phyloP scores from a whole-genome alignment of 2,888 invertebrate genomes.

The Phortica magna region DNA sequence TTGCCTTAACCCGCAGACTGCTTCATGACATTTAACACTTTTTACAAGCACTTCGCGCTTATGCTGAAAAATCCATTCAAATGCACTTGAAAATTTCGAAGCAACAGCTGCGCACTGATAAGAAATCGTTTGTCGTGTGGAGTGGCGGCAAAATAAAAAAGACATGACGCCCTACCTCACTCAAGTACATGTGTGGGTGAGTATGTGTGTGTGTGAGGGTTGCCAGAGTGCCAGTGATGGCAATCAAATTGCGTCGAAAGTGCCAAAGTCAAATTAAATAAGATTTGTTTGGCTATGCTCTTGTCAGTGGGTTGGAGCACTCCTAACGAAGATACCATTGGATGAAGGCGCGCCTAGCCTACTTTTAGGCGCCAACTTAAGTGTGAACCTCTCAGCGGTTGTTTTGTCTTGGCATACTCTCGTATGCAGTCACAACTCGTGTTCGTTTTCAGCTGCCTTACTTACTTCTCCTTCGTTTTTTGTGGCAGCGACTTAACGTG shows the following conservation, averaged over 20 bases:
- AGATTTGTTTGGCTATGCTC: constrained; percentile 69
- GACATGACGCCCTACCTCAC: constrained; percentile 43
- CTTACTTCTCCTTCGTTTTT: constrained; percentile 43
- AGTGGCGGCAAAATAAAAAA: constrained; percentile 30
- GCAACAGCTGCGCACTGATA: constrained; percentile 62
- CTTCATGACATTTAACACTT: constrained; percentile 69
- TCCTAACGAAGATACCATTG: neutral
- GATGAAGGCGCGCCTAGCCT: neutral
- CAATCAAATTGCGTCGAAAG: constrained; percentile 52
- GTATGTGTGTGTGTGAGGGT: constrained; percentile 30
- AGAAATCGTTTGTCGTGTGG: constrained; percentile 33
- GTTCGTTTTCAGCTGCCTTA: constrained; percentile 45
- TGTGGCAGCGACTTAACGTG: constrained; percentile 64
- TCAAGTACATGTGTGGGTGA: constrained; percentile 28
- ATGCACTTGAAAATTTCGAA: constrained; percentile 70
- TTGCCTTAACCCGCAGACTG: neutral
- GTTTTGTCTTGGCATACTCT: constrained; percentile 22
- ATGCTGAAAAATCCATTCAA: constrained; percentile 61
- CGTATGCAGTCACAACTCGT: constrained; percentile 32
- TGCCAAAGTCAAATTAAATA: constrained; percentile 70
- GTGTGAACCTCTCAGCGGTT: constrained; percentile 35
- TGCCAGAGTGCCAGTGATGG: constrained; percentile 44
- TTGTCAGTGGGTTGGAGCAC: constrained; percentile 38
- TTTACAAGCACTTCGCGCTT: constrained; percentile 57
- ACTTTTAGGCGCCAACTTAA: neutral